phyloP scores from a whole-genome alignment of 2,113 vertebrate genomes.

The Microcebus jonahi region DNA sequence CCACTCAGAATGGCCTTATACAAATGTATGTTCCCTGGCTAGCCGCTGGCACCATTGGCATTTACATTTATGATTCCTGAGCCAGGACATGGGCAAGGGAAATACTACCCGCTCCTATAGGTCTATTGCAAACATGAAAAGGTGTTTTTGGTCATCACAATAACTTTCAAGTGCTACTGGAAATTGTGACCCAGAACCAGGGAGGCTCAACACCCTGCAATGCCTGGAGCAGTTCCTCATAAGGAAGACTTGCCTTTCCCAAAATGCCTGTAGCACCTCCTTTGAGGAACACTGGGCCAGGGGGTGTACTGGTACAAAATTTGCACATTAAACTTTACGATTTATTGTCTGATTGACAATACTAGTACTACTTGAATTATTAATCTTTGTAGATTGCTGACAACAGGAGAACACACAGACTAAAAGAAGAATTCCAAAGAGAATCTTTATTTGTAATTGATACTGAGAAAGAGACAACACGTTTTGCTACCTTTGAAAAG shows the following conservation, averaged over 20 bases:
- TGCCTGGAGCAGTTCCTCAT: background rate
- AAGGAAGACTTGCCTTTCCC: background rate
- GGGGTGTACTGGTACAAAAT: background rate
- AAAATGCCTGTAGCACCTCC: background rate
- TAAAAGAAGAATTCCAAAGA: conserved; percentile 29
- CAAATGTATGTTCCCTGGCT: background rate
- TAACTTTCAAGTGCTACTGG: background rate
- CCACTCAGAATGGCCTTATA: background rate
- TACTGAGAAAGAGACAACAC: background rate
- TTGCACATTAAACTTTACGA: background rate
- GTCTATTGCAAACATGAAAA: background rate
- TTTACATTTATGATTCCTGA: background rate
- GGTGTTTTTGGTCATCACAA: background rate
- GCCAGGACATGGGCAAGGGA: background rate
- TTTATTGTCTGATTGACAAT: background rate
- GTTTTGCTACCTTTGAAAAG: background rate
- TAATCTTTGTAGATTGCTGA: background rate
- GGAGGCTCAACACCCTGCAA: background rate
- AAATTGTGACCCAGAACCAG: background rate
- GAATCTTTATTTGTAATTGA: conserved; percentile 15
- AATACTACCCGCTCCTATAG: background rate
- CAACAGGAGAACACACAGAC: background rate
- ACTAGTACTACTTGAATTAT: background rate
- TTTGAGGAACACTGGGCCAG: background rate
- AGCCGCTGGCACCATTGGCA: background rate